phyloP scores from a whole-genome alignment of 2,888 invertebrate genomes.

The Pheosia gnoma region DNA sequence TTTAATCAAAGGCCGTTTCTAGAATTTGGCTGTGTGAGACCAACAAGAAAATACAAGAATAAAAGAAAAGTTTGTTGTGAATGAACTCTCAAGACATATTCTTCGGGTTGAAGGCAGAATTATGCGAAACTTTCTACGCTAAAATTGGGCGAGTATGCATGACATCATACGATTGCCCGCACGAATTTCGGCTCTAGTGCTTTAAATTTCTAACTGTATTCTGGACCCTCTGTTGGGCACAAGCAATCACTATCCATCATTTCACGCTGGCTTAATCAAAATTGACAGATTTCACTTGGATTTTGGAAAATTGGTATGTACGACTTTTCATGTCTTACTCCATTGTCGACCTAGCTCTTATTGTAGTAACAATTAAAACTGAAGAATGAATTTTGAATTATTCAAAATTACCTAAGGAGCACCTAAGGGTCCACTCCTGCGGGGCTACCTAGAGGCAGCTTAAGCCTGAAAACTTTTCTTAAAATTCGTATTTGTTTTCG shows the following conservation, averaged over 20 bases:
- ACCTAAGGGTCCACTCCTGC: no score
- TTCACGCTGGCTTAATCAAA: neutral
- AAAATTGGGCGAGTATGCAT: conserved; percentile 20
- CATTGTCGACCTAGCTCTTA: no score
- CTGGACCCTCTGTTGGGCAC: neutral
- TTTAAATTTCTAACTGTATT: conserved; percentile 2
- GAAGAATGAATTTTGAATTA: neutral
- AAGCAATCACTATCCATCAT: neutral
- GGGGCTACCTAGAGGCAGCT: no score
- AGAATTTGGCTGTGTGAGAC: neutral
- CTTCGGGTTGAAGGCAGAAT: neutral
- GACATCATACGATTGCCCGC: conserved; percentile 11
- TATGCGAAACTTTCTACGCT: conserved; percentile 18
- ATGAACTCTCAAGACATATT: neutral
- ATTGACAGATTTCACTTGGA: no score
- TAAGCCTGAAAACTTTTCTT: no score
- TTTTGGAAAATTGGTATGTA: neutral
- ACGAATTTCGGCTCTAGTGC: conserved; percentile 18
- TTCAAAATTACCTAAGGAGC: no score
- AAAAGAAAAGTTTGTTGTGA: conserved; percentile 3
- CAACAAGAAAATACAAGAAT: neutral
- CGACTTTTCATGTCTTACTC: no score
- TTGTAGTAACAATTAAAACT: no score
- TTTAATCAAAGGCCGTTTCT: neutral
- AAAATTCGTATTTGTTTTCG: no score